Evolutionary conservation across 2,797 vertebrate species (phyloP).

Genomic region (Enteromius afrohamiltoni): DNA sequence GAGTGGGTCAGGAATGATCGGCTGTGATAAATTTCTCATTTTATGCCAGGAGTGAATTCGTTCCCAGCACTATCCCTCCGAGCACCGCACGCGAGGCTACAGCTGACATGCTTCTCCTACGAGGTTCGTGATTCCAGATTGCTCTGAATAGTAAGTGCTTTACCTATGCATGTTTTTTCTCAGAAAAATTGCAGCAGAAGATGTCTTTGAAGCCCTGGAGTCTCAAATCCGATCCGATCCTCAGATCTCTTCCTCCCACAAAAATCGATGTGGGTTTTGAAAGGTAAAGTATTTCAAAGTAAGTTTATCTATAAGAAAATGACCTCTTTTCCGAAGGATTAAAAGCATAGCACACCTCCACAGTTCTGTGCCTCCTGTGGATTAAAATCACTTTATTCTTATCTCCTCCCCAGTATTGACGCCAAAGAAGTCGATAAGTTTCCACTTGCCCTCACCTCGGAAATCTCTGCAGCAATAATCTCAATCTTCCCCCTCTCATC

Average conservation of each 20-base stretch:
- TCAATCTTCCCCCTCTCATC: constrained; percentile 18
- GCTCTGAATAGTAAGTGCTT: not conserved
- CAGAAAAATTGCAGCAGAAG: constrained; percentile 23
- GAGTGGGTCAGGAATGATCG: constrained; percentile 25
- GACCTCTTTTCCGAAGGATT: constrained; percentile 31
- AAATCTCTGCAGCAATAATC: constrained; percentile 32
- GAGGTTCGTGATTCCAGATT: not conserved
- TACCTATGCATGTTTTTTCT: not conserved
- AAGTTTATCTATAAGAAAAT: constrained; percentile 20
- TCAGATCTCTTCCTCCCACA: not conserved
- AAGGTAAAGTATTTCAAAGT: constrained; percentile 33
- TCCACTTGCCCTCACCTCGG: constrained; percentile 7
- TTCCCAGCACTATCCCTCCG: constrained; percentile 21
- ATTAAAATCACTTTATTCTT: constrained; percentile 26
- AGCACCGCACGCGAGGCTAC: not conserved
- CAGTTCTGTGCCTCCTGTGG: not conserved
- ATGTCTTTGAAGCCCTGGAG: not conserved
- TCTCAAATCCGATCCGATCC: constrained; percentile 27
- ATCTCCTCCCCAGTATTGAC: not conserved
- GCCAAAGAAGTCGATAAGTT: constrained; percentile 37
- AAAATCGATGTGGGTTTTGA: not conserved
- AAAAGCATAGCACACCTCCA: not conserved
- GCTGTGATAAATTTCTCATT: constrained; percentile 43
- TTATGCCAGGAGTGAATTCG: constrained; percentile 37
- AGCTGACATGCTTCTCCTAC: constrained; percentile 4